These are phyloP conservation scores for Rugalucina vietnamica DNA, from an alignment of 2,888 invertebrate species.

Conservation along the genomic window DNA sequence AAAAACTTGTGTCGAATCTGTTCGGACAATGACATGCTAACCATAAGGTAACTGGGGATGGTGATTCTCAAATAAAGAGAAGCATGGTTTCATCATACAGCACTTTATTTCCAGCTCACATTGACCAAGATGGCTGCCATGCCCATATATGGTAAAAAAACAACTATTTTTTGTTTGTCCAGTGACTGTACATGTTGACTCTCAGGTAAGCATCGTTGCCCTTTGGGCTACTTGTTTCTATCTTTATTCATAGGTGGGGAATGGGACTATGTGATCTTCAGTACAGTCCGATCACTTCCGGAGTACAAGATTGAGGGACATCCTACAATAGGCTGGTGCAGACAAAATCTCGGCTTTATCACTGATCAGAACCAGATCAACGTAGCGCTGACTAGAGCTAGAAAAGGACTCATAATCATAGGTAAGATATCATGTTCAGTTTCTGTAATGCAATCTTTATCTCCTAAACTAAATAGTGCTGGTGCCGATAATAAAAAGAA, in stretches of 20 bases:
- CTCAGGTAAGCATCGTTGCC: too few species aligned
- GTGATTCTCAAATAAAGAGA: neutral
- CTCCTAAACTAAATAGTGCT: too few species aligned
- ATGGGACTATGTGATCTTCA: slow-evolving; percentile 79
- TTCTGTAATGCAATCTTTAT: too few species aligned
- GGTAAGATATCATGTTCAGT: slow-evolving; percentile 73
- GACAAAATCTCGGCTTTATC: slow-evolving; percentile 78
- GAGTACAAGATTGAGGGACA: slow-evolving; percentile 70
- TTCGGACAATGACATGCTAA: too few species aligned
- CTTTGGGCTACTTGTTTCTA: neutral
- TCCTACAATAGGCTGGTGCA: slow-evolving; percentile 76
- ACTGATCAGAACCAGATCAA: slow-evolving; percentile 80
- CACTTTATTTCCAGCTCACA: neutral
- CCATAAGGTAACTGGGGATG: too few species aligned
- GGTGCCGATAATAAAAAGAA: too few species aligned
- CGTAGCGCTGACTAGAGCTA: slow-evolving; percentile 79
- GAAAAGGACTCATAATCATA: slow-evolving; percentile 77
- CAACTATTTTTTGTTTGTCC: too few species aligned
- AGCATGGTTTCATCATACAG: neutral
- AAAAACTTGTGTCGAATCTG: too few species aligned
- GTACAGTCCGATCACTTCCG: slow-evolving; percentile 77
- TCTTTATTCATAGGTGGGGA: slow-evolving; percentile 70
- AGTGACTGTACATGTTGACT: too few species aligned
- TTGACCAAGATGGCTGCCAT: too few species aligned
- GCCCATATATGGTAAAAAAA: too few species aligned